Evolutionary conservation across 2,797 vertebrate genomes (phyloP).

Genomic region (Peromyscus aztecus): DNA sequence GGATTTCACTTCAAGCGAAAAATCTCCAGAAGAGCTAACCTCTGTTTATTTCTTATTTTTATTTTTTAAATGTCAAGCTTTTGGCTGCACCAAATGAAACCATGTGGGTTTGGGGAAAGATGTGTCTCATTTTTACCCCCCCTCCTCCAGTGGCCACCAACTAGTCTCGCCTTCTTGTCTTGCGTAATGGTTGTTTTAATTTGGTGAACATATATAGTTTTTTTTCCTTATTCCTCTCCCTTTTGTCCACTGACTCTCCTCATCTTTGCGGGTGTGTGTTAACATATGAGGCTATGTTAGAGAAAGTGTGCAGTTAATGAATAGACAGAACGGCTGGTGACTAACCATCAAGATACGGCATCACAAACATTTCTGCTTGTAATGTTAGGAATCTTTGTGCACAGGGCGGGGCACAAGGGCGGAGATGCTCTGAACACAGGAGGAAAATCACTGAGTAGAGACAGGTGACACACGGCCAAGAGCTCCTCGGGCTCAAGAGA

Average conservation of each 20-base stretch:
- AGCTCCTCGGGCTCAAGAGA: background rate
- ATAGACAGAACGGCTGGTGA: background rate
- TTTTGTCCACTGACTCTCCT: background rate
- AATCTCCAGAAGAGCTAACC: conserved; percentile 31
- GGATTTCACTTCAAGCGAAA: background rate
- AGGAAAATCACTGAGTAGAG: background rate
- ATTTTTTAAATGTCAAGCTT: conserved; percentile 16
- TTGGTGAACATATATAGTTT: background rate
- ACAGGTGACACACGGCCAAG: background rate
- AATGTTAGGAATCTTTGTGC: background rate
- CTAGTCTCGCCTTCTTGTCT: background rate
- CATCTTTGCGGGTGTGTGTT: background rate
- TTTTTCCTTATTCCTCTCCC: background rate
- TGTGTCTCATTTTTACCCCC: background rate
- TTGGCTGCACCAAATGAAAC: conserved; percentile 19
- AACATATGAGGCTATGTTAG: background rate
- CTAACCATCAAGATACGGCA: background rate
- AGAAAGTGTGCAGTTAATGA: background rate
- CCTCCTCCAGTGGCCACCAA: background rate
- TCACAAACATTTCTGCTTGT: background rate
- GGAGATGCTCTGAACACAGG: background rate
- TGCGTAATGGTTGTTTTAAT: background rate
- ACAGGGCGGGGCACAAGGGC: background rate
- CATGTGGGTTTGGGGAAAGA: background rate
- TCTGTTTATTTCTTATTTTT: conserved; percentile 1